These are phyloP conservation scores for Cerceris rybyensis DNA, from an alignment of 2,888 invertebrate species.

Conservation along the genomic window DNA sequence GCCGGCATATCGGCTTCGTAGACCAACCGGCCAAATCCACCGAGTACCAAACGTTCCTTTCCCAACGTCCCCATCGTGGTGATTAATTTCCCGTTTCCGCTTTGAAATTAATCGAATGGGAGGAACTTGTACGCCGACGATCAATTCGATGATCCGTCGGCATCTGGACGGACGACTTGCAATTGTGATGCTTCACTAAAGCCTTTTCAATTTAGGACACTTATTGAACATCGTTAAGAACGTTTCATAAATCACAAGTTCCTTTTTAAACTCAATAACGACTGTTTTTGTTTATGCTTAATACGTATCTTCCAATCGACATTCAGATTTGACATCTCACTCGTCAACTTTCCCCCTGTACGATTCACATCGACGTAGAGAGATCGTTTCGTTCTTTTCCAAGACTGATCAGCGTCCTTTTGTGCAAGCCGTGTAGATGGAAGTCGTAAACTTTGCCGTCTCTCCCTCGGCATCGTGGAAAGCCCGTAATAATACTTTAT, in stretches of 20 bases:
- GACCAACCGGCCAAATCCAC: conserved; percentile 36
- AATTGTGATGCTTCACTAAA: conserved; percentile 48
- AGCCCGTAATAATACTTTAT: not conserved
- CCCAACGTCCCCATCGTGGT: conserved; percentile 31
- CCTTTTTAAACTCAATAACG: conserved; percentile 26
- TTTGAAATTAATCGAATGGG: conserved; percentile 66
- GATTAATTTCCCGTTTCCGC: conserved; percentile 61
- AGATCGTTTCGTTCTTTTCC: not conserved
- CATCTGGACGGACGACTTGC: conserved; percentile 60
- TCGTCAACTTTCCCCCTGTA: not conserved
- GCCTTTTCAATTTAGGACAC: conserved; percentile 51
- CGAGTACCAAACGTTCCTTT: conserved; percentile 7
- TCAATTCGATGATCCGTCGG: conserved; percentile 46
- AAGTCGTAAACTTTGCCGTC: too few species aligned
- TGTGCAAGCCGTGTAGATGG: too few species aligned
- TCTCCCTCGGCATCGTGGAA: not conserved
- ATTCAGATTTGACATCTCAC: not conserved
- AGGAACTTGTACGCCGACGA: conserved; percentile 52
- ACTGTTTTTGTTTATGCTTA: not conserved
- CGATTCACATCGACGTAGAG: not conserved
- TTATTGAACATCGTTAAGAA: conserved; percentile 12
- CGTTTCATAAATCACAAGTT: conserved; percentile 60
- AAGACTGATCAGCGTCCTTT: too few species aligned
- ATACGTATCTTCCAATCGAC: too few species aligned
- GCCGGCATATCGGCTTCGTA: conserved; percentile 24